These are phyloP conservation scores for Melanchra persicariae DNA, from an alignment of 2,888 invertebrate genomes.

Conservation along the genomic window DNA sequence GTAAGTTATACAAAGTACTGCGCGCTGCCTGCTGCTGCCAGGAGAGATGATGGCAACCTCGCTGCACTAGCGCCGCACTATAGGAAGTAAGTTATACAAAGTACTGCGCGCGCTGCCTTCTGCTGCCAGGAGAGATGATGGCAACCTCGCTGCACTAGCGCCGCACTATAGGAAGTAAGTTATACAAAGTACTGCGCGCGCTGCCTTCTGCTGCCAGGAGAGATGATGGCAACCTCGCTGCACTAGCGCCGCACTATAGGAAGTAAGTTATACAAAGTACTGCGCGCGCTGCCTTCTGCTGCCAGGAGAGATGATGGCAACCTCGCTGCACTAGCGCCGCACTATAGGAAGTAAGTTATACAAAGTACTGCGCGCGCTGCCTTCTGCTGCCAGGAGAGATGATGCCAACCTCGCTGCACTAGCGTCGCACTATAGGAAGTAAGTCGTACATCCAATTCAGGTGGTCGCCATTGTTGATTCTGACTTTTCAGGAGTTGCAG, in stretches of 20 bases:
- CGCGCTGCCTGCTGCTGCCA: conserved; percentile 90
- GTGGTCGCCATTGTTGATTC: no score
- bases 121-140: conserved; percentile 91
- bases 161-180: conserved; percentile 91
- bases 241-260: conserved; percentile 91
- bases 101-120: conserved; percentile 91
- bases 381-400: conserved; percentile 91
- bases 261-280: conserved; percentile 86
- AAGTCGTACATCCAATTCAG: no score
- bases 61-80: conserved; percentile 91
- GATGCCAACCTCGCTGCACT: conserved; percentile 89
- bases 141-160: conserved; percentile 89
- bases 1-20: conserved; percentile 88
- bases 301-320: conserved; percentile 91
- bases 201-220: conserved; percentile 91
- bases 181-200: conserved; percentile 89
- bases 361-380: conserved; percentile 90
- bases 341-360: conserved; percentile 90
- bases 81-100: conserved; percentile 88
- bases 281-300: conserved; percentile 90
- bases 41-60: conserved; percentile 90
- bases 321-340: conserved; percentile 89
- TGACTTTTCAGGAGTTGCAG: no score
- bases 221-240: conserved; percentile 89
- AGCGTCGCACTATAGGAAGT: conserved; percentile 77